phyloP scores from a whole-genome alignment of 30 jellyfish, hydroid and myxozoan genomes.

The Nemopilema nomurai region DNA sequence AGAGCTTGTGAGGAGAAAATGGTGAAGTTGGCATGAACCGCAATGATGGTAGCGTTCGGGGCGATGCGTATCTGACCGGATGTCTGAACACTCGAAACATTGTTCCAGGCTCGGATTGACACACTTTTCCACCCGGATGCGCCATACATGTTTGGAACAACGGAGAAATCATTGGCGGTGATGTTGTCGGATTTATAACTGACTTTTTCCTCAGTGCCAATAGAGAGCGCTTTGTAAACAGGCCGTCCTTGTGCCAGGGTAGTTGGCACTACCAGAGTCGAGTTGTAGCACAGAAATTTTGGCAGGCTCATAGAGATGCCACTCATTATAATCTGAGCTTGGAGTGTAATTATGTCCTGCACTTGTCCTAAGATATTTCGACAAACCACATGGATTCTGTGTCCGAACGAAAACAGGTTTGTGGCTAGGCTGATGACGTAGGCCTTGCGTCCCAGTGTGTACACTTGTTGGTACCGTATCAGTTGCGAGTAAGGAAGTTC shows the following conservation, averaged over 20 bases:
- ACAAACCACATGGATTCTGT: slow-evolving; percentile 35
- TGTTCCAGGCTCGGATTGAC: slow-evolving; percentile 39
- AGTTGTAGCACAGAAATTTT: slow-evolving; percentile 8
- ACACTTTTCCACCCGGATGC: slow-evolving; percentile 29
- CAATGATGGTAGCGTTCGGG: slow-evolving; percentile 2
- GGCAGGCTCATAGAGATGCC: slow-evolving; percentile 8
- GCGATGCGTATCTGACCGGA: slow-evolving; percentile 31
- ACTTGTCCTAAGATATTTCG: slow-evolving; percentile 21
- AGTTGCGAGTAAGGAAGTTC: slow-evolving; percentile 14
- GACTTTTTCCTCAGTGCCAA: background rate
- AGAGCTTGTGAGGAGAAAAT: slow-evolving; percentile 38
- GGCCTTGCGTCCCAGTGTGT: slow-evolving; percentile 43
- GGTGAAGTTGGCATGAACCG: slow-evolving; percentile 25
- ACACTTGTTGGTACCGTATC: slow-evolving; percentile 18
- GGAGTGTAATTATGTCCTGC: slow-evolving; percentile 8
- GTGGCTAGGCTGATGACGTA: slow-evolving; percentile 19
- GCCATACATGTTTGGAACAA: slow-evolving; percentile 7
- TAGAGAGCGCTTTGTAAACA: slow-evolving; percentile 5
- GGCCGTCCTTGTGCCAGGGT: slow-evolving; percentile 19
- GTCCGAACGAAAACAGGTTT: slow-evolving; percentile 12
- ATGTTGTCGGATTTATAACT: slow-evolving; percentile 3
- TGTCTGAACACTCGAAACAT: slow-evolving; percentile 6
- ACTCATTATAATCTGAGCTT: slow-evolving; percentile 25
- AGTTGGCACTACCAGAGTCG: slow-evolving; percentile 9
- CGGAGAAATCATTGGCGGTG: slow-evolving; percentile 17